These are phyloP conservation scores for Diploptera punctata DNA, from an alignment of 2,888 invertebrate genomes.

Conservation along the genomic window DNA sequence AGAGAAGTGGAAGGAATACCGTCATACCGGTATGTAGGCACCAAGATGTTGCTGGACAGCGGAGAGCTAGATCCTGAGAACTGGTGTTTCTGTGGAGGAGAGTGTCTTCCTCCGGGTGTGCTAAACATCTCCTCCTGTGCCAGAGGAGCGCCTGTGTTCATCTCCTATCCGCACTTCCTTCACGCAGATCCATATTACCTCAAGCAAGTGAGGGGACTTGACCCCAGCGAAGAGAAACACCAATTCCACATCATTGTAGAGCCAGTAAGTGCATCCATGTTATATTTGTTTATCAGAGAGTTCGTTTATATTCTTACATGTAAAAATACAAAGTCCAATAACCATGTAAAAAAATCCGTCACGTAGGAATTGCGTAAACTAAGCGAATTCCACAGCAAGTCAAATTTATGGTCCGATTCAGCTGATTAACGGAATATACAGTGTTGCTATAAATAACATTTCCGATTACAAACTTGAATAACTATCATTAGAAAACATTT, in stretches of 20 bases:
- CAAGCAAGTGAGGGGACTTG: not conserved
- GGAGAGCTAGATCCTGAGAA: not conserved
- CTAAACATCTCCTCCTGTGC: not conserved
- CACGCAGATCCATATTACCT: not conserved
- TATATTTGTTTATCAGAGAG: not conserved
- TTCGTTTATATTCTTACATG: not conserved
- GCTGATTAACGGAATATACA: not conserved
- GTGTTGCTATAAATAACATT: not conserved
- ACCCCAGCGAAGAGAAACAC: not conserved
- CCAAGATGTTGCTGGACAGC: not conserved
- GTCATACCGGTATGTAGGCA: not conserved
- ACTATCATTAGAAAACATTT: too few relatives aligned
- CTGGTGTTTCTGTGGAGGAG: not conserved
- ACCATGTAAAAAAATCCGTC: not conserved
- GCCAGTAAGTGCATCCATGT: not conserved
- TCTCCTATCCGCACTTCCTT: not conserved
- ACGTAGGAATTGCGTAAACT: too few relatives aligned
- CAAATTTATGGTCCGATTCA: too few relatives aligned
- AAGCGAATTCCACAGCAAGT: too few relatives aligned
- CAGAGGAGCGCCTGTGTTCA: not conserved
- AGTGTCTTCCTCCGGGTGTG: not conserved
- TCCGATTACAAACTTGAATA: too few relatives aligned
- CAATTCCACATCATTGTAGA: not conserved
- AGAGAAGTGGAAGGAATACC: not conserved
- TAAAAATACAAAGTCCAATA: not conserved